phyloP scores from a whole-genome alignment of 2,113 vertebrate species.

The Platycercus adscitus region DNA sequence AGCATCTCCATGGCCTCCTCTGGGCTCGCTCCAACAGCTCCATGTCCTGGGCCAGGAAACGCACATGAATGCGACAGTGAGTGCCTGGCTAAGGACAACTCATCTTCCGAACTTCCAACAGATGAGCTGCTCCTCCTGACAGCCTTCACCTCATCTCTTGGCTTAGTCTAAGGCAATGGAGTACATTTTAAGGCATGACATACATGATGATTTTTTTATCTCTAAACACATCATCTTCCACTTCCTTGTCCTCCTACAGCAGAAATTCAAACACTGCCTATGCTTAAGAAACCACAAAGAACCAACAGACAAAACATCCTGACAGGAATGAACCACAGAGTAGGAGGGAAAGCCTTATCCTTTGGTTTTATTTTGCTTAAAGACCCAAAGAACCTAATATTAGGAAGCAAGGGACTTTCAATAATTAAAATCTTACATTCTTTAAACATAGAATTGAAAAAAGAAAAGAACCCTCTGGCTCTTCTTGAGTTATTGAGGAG shows the following conservation, averaged over 20 bases:
- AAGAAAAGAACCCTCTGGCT: background rate
- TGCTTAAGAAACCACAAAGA: background rate
- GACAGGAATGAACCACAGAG: background rate
- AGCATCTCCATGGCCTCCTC: background rate
- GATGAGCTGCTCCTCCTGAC: background rate
- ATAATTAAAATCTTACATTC: background rate
- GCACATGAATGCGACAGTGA: accelerated
- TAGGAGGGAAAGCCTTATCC: background rate
- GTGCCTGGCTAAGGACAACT: background rate
- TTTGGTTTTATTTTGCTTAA: background rate
- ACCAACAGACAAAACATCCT: background rate
- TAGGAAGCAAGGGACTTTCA: background rate
- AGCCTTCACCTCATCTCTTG: accelerated
- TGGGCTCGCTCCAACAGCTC: background rate
- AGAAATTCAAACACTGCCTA: background rate
- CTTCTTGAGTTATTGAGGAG: background rate
- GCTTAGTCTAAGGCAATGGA: background rate
- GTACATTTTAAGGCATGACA: background rate
- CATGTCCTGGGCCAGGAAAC: background rate
- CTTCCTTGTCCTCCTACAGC: background rate
- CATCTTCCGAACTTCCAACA: background rate
- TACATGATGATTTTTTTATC: background rate
- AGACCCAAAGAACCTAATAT: background rate
- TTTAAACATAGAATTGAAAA: background rate
- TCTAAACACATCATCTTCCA: background rate